Percentiles rank a stretch among this genome's conserved stretches.
Conservation (phyloP, 53 echinoderm and acorn worm genomes). For the Holothuria leucospilota region DNA sequence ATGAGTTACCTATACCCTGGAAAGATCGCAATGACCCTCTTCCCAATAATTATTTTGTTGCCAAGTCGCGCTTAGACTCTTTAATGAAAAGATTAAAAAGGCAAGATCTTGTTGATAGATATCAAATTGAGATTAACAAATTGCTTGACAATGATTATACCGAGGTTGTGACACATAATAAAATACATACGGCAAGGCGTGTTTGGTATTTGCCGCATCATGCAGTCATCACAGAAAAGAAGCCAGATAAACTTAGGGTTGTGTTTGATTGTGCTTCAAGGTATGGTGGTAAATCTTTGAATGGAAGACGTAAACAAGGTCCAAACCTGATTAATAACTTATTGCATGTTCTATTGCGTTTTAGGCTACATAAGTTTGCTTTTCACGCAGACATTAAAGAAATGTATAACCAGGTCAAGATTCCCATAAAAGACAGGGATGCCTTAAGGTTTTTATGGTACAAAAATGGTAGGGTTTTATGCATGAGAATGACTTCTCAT, state of each 20-base stretch:
- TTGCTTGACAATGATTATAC: constrained; percentile 42
- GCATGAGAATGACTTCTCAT: constrained; percentile 19
- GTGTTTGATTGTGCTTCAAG: constrained; percentile 52
- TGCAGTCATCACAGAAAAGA: constrained; percentile 28
- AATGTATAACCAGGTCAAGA: too few relatives aligned
- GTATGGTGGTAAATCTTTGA: constrained; percentile 41
- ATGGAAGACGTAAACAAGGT: constrained; percentile 32
- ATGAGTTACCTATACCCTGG: constrained; percentile 54
- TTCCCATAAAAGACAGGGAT: constrained; percentile 15
- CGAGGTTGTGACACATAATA: constrained; percentile 17
- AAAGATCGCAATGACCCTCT: constrained; percentile 27
- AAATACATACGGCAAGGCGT: constrained; percentile 11
- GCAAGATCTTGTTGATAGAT: constrained; percentile 4
- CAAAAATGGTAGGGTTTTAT: neutral
- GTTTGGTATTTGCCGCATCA: constrained; percentile 61
- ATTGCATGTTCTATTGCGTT: constrained; percentile 30
- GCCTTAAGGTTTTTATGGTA: constrained; percentile 16
- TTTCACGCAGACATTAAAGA: too few relatives aligned
- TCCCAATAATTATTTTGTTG: constrained; percentile 43
- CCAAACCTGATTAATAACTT: constrained; percentile 45
- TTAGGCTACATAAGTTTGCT: neutral
- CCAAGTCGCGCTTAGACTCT: constrained; percentile 40
- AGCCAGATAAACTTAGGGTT: constrained; percentile 46
- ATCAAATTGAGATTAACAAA: constrained; percentile 30
- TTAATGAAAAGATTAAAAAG: constrained; percentile 17